These are phyloP conservation scores for Platalea minor DNA, from an alignment of 2,797 vertebrate genomes.

Conservation along the genomic window DNA sequence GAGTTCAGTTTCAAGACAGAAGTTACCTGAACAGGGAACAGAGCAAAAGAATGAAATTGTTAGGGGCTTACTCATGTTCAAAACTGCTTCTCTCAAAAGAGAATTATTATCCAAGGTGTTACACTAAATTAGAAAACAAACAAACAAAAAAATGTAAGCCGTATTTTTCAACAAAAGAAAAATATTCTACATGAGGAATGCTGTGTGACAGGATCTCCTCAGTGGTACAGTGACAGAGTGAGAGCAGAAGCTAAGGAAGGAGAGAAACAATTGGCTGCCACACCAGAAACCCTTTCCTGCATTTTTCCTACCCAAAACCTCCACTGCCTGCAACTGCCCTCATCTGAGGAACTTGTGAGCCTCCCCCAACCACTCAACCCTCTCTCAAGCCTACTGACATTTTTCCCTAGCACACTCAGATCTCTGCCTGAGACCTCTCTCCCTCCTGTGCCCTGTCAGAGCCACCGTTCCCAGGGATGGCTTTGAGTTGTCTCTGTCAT, in stretches of 20 bases:
- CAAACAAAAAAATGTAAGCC: background rate
- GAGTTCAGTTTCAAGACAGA: background rate
- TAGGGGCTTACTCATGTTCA: background rate
- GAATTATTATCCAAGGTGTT: background rate
- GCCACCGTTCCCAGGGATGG: background rate
- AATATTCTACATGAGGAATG: background rate
- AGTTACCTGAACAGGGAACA: background rate
- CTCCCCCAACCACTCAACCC: background rate
- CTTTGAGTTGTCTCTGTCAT: background rate
- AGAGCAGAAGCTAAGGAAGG: background rate
- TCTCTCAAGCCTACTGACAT: background rate
- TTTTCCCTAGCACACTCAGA: background rate
- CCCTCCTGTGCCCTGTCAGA: background rate
- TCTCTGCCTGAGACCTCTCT: background rate
- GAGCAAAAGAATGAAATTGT: background rate
- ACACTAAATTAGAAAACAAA: background rate
- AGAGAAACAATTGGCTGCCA: background rate
- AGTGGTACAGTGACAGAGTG: background rate
- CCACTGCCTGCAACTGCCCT: background rate
- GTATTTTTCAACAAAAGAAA: background rate
- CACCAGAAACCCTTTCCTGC: background rate
- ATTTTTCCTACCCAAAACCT: background rate
- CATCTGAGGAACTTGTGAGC: background rate
- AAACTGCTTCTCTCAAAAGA: background rate
- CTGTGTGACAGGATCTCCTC: background rate